Base-by-base conservation (phyloP, 2,113 vertebrate genomes). In the Addax nasomaculatus region DNA sequence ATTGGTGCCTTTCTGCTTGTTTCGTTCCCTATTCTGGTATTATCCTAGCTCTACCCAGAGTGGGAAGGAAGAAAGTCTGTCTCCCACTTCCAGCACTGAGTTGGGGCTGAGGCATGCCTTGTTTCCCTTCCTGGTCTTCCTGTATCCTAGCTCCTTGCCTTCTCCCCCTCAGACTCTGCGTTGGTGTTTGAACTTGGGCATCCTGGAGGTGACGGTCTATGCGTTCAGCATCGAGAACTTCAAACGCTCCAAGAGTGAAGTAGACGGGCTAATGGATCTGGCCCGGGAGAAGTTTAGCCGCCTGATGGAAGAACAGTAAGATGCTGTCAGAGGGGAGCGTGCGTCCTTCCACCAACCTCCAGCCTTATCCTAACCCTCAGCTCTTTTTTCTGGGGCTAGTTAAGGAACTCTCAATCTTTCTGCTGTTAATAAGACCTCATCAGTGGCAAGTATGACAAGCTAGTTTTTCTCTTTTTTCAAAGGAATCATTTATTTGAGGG, bases 211-310 rank as follows among this genome's bases (percentile, higher is more conserved):
- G 94, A 99, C 99, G 0, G 99, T 99, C 51, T 99, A 99, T 45
- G 99, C 99, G 6, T 99, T 99, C 98, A 99, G 99, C 98, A 99
- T 99, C 30, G 99, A 99, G 98, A 99, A 99, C 98, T 99, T 99
- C 97, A 99, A 99, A 95, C 99, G 99, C 88, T 99, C 99, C 81
- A 98, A 99, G 98, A 99, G 99, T 51, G 99, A 99, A 97, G 99
- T 99, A 98, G 99, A 99, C 0, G 99, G 99, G 12, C 98, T 99
- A 36, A 99, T 99, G 99, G 99, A 99, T 92, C 99, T 99, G 97
- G 99, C 99, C 96, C 99, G 98, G 14, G 99, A 99, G 99, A 99
- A 99, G 95, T 99, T 99, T 95, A 98, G 95, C 95, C 99, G 98
- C 92, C 99, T 99, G 47, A 97, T 99, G 98, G 99, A 99, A 73